Base-by-base conservation (phyloP, 2,113 vertebrate species). In the Caretta caretta region DNA sequence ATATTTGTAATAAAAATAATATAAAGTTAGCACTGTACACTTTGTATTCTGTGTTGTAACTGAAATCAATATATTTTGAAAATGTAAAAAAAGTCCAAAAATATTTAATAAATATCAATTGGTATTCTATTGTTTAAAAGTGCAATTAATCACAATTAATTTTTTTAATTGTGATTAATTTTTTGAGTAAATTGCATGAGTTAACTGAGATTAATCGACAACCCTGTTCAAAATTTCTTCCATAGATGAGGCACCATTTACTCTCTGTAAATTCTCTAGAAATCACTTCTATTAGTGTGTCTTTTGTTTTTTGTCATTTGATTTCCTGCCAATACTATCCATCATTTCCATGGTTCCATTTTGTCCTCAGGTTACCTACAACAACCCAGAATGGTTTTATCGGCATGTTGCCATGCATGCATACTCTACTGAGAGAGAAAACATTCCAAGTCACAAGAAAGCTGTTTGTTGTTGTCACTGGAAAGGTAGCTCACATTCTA, bases 361-460 rank as follows among this genome's bases (percentile, higher is more conserved):
- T 94, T 94, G 27, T 9, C 87, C 89, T 94, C 42, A 90, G 81
- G 49, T 86, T 93, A 83, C 91, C 80, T 95, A 93, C 65, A 90
- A 98, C 93, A 99, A 98, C 59, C 98, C 98, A 1, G 97, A 98
- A 95, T 99, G 98, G 98, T 99, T 99, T 97, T 98, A 98, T 92
- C 97, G 98, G 24, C 98, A 98, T 86, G 98, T 98, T 93, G 98
- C 98, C 97, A 98, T 98, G 97, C 98, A 98, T 24, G 98, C 98
- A 27, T 98, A 97, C 94, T 98, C 98, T 93, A 96, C 97, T 0
- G 98, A 99, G 89, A 96, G 97, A 83, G 95, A 99, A 86, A 97
- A 24, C 76, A 31, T 46, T 75, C 35, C 24, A 57, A 76, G 51
- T 62, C 22, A 75, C 79, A 80, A 98, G 83, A 97, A 98, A 93